Conservation (phyloP, 2,113 vertebrate genomes). For the Nansenia antarctica region DNA sequence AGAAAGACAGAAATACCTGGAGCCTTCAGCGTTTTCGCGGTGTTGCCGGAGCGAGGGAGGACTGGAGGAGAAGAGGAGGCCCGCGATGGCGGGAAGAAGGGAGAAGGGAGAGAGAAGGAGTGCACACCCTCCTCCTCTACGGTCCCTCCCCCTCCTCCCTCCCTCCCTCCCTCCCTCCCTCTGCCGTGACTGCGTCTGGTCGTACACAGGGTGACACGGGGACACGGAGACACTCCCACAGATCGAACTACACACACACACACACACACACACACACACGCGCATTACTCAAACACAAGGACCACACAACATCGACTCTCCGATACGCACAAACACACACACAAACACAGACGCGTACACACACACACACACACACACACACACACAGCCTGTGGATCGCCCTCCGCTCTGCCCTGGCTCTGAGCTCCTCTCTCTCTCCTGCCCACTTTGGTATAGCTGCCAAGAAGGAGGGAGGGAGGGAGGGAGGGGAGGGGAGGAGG, state of each 20-base stretch:
- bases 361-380: conserved; percentile 53
- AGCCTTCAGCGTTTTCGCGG: conserved; percentile 59
- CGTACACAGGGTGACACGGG: conserved; percentile 68
- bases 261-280: not conserved
- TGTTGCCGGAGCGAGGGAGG: conserved; percentile 39
- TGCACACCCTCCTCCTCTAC: conserved; percentile 72
- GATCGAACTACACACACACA: too few relatives aligned
- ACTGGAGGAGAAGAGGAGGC: conserved; percentile 73
- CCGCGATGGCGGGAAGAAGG: conserved; percentile 76
- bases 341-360: conserved; percentile 13
- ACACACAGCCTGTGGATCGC: conserved; percentile 65
- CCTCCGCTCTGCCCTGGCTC: conserved; percentile 74
- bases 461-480: conserved; percentile 67
- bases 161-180: too few relatives aligned
- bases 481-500: too few relatives aligned
- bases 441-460: conserved; percentile 74
- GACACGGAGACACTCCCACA: conserved; percentile 49
- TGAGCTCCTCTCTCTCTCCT: conserved; percentile 63
- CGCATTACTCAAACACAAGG: conserved; percentile 26
- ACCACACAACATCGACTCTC: too few relatives aligned
- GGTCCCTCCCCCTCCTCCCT: conserved; percentile 74
- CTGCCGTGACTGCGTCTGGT: conserved; percentile 69
- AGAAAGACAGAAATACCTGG: conserved; percentile 70
- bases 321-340: not conserved
- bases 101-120: conserved; percentile 71